These are phyloP conservation scores for Struthidea cinerea DNA, from an alignment of 2,113 vertebrate species.

Conservation along the genomic window DNA sequence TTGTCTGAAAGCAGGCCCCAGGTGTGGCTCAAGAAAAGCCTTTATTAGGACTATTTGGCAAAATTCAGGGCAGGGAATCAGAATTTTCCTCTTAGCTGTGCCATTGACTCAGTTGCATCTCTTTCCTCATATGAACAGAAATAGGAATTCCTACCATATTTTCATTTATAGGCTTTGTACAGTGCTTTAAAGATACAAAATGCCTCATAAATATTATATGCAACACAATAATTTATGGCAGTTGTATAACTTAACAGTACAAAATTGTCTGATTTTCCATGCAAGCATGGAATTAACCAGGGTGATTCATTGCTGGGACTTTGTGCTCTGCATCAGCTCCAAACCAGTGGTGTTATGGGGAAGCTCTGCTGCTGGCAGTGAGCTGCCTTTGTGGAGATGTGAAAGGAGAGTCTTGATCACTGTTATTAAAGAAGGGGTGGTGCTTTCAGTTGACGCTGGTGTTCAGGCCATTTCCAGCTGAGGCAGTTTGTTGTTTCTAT, in stretches of 20 bases:
- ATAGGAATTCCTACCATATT: neutral
- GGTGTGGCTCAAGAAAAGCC: neutral
- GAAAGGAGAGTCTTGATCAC: neutral
- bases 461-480: neutral
- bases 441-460: neutral
- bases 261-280: neutral
- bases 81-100: neutral
- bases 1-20: neutral
- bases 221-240: neutral
- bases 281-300: neutral
- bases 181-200: neutral
- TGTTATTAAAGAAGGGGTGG: neutral
- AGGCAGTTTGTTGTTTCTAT: neutral
- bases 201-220: neutral
- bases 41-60: neutral
- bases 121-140: neutral
- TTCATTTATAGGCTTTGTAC: neutral
- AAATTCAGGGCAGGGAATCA: neutral
- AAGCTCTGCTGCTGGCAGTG: neutral
- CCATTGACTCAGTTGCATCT: neutral
- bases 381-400: neutral
- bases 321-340: neutral
- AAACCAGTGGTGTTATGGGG: neutral
- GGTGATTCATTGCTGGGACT: neutral
- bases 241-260: neutral